phyloP scores from a whole-genome alignment of 2,113 vertebrate genomes.

The Psittacara wagleri region DNA sequence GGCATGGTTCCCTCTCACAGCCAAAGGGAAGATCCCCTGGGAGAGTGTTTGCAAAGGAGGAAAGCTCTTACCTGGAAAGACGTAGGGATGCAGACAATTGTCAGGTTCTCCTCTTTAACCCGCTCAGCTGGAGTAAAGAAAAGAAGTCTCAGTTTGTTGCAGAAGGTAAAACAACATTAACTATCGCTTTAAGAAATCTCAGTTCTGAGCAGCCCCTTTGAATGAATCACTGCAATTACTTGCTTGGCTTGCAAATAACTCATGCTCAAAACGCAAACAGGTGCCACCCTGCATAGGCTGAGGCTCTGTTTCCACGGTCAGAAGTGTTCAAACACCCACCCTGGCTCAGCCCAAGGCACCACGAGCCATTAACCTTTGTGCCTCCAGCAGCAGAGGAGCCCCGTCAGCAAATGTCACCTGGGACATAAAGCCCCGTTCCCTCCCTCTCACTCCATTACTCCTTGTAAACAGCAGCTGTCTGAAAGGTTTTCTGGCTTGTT shows the following conservation, averaged over 20 bases:
- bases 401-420: conserved; percentile 13
- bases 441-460: background rate
- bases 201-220: background rate
- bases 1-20: background rate
- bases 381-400: background rate
- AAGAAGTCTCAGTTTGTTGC: background rate
- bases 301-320: background rate
- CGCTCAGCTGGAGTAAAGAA: conserved; percentile 81
- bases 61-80: conserved; percentile 88
- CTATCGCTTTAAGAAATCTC: conserved; percentile 29
- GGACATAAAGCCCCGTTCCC: background rate
- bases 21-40: background rate
- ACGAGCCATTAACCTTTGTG: background rate
- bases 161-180: background rate
- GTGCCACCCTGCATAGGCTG: background rate
- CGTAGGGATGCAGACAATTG: conserved; percentile 90
- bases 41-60: background rate
- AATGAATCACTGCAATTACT: conserved; percentile 33
- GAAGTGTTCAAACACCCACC: background rate
- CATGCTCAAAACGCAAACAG: background rate
- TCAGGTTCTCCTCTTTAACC: conserved; percentile 91
- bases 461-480: conserved; percentile 52
- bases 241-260: conserved; percentile 58
- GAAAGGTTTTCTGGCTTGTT: conserved; percentile 55
- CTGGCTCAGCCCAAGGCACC: background rate